phyloP scores from a whole-genome alignment of 92 coral and sea anemone genomes.

The Siderastrea radians region DNA sequence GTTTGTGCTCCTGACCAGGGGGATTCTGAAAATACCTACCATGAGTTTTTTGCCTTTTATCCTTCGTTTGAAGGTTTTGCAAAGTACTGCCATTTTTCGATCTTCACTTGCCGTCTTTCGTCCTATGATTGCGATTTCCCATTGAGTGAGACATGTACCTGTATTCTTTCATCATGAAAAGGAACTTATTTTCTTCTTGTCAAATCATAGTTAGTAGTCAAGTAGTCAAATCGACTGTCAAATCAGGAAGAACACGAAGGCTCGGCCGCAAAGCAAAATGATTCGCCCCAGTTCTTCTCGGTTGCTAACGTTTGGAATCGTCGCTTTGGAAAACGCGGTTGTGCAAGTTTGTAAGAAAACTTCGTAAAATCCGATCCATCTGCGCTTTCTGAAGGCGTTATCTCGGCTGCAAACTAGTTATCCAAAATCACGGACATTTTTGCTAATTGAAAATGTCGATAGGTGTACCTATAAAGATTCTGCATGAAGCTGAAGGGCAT shows the following conservation, averaged over 20 bases:
- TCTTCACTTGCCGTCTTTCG: not conserved
- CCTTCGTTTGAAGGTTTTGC: constrained; percentile 9
- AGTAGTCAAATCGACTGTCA: not conserved
- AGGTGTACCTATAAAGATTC: constrained; percentile 98
- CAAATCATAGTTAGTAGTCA: no score
- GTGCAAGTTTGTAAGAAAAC: not conserved
- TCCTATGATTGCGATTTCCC: not conserved
- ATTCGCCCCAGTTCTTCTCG: constrained; percentile 11
- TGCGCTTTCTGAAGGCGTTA: not conserved
- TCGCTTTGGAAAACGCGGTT: not conserved
- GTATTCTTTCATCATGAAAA: not conserved
- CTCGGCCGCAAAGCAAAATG: constrained; percentile 2
- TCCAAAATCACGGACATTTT: constrained; percentile 15
- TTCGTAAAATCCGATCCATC: constrained; percentile 72
- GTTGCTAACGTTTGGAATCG: constrained; percentile 33
- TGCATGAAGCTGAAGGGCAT: constrained; percentile 99
- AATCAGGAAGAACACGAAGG: not conserved
- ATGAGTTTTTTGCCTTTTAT: constrained; percentile 35
- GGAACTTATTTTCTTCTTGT: not conserved
- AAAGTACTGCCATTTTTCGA: constrained; percentile 21
- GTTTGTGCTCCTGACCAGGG: not conserved
- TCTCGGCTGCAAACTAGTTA: constrained; percentile 3
- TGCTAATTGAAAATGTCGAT: constrained; percentile 84
- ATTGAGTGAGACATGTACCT: not conserved
- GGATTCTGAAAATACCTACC: constrained; percentile 8